A percentile compares a stretch with the other conserved stretches of the same genome.
These are phyloP conservation scores for Hyaena hyaena DNA, from an alignment of 2,113 vertebrate species.

Conservation along the genomic window DNA sequence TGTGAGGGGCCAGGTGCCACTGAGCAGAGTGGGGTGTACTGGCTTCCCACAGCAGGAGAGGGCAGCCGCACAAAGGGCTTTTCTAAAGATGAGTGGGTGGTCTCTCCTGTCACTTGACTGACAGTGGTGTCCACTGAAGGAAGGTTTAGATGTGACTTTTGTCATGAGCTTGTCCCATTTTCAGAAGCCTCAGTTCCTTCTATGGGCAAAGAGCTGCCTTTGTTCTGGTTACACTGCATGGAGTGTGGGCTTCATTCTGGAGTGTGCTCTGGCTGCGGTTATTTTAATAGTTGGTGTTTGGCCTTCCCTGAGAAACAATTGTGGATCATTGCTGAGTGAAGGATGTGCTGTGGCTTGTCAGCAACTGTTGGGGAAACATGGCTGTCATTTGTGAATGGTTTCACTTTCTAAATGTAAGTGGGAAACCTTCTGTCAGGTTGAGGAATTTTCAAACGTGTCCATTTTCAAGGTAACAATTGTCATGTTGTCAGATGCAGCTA, in stretches of 20 bases:
- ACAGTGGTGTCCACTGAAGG: neutral
- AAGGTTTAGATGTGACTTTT: neutral
- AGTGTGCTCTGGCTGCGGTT: neutral
- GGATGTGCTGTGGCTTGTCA: neutral
- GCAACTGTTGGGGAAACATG: constrained; percentile 55
- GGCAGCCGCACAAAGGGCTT: neutral
- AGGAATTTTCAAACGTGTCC: neutral
- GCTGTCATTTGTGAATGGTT: neutral
- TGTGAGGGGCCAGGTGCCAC: neutral
- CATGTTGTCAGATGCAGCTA: neutral
- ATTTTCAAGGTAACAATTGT: neutral
- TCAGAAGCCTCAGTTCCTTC: neutral
- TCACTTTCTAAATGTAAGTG: neutral
- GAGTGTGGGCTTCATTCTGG: neutral
- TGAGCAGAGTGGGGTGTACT: neutral
- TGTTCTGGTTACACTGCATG: rapidly evolving
- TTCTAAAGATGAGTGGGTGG: neutral
- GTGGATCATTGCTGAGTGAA: constrained; percentile 33
- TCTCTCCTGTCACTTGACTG: too few species aligned
- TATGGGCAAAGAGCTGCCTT: neutral
- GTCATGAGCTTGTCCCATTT: neutral
- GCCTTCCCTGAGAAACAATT: constrained; percentile 48
- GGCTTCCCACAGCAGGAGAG: neutral
- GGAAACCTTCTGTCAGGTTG: neutral
- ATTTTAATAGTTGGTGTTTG: constrained; percentile 51